phyloP scores from a whole-genome alignment of 2,113 vertebrate species.

The Pomatostomus ruficeps region DNA sequence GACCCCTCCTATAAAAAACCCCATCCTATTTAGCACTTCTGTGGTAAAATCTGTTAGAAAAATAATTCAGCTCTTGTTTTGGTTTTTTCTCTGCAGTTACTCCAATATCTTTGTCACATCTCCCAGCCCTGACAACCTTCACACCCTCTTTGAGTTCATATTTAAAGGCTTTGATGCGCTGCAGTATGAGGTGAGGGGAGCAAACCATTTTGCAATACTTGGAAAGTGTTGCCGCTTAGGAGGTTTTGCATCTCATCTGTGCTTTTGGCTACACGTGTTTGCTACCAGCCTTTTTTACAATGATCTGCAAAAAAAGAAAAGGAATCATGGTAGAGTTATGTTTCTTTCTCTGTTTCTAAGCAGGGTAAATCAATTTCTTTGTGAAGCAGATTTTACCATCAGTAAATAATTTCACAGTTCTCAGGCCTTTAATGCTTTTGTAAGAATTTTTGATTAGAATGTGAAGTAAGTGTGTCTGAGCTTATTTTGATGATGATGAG shows the following conservation, averaged over 20 bases:
- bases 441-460: neutral
- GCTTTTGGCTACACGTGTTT: neutral
- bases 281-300: neutral
- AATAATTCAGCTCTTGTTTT: neutral
- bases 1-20: neutral
- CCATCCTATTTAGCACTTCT: neutral
- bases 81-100: slow-evolving; percentile 74
- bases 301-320: neutral
- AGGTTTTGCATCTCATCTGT: neutral
- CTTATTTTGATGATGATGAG: neutral
- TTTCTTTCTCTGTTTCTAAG: neutral
- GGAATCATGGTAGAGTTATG: neutral
- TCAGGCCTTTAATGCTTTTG: neutral
- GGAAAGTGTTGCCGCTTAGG: rapidly evolving
- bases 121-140: slow-evolving; percentile 95
- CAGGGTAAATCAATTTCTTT: neutral
- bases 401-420: neutral
- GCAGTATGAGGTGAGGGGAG: slow-evolving; percentile 81
- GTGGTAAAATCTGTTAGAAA: neutral
- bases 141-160: slow-evolving; percentile 96
- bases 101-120: slow-evolving; percentile 98
- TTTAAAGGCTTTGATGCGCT: slow-evolving; percentile 97
- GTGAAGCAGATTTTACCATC: neutral
- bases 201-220: rapidly evolving
- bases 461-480: neutral